Percentiles rank a stretch among this genome's conserved stretches.
phyloP scores from a whole-genome alignment of 2,113 vertebrate genomes.

The Ochotona curzoniae region DNA sequence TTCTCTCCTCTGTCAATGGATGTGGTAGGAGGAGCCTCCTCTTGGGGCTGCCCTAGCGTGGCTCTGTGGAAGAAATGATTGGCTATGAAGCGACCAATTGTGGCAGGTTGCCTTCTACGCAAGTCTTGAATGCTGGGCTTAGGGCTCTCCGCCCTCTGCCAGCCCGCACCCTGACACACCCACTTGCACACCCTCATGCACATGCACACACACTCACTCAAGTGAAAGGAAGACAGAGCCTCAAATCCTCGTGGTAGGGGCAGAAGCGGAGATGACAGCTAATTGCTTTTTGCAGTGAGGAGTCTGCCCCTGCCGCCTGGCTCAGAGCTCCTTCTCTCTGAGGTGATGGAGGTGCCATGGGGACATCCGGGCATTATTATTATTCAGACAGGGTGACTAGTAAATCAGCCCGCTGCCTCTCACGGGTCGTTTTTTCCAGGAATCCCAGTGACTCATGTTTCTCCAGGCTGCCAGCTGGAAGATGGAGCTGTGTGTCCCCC shows the following conservation, averaged over 20 bases:
- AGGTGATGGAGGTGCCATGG: constrained; percentile 47
- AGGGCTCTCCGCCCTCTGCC: not conserved
- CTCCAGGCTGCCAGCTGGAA: constrained; percentile 6
- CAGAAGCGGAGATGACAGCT: constrained; percentile 55
- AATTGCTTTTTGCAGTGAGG: constrained; percentile 36
- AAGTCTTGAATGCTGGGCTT: not conserved
- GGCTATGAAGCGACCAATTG: not conserved
- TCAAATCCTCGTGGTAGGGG: not conserved
- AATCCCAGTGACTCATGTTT: constrained; percentile 62
- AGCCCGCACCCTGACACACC: no score
- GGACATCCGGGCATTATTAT: constrained; percentile 72
- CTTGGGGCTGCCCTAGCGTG: not conserved
- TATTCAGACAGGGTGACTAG: constrained; percentile 63
- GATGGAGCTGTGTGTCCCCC: not conserved
- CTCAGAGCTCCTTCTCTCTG: constrained; percentile 41
- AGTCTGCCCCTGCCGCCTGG: constrained; percentile 58
- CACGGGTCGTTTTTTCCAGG: not conserved
- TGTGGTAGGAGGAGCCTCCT: not conserved
- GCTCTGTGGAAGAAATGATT: not conserved
- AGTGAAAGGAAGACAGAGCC: not conserved
- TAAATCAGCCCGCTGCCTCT: constrained; percentile 65
- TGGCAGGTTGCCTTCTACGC: not conserved
- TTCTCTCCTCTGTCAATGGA: not conserved
- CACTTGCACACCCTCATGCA: not conserved
- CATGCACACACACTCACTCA: not conserved